Conservation (phyloP, 2,797 vertebrate species). For the Lepus townsendii region DNA sequence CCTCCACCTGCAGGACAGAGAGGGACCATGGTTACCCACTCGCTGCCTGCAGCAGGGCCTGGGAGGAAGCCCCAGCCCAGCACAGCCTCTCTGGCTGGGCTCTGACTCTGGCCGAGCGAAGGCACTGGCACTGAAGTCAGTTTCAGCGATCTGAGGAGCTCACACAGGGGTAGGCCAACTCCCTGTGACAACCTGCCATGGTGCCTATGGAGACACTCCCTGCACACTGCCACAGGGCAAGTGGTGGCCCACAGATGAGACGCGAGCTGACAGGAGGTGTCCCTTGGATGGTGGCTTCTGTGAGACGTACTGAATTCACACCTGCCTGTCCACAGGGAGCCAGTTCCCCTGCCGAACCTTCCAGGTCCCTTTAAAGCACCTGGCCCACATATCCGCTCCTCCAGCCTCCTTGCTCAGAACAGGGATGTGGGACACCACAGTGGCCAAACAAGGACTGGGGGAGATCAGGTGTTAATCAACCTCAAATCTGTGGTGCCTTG, state of each 20-base stretch:
- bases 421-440: rapidly evolving
- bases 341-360: background rate
- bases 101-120: background rate
- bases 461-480: rapidly evolving
- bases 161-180: background rate
- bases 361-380: background rate
- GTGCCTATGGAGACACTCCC: background rate
- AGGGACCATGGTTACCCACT: background rate
- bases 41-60: too few relatives aligned
- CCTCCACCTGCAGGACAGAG: conserved; percentile 92
- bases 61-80: background rate
- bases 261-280: background rate
- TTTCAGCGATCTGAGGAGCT: background rate
- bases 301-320: background rate
- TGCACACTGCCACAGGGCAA: background rate
- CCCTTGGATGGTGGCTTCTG: background rate
- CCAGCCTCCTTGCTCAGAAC: background rate
- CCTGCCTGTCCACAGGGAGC: background rate
- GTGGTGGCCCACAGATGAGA: background rate
- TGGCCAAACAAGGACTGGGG: background rate
- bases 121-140: background rate
- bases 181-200: background rate
- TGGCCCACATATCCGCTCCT: background rate
- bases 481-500: background rate
- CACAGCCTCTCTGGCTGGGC: too few relatives aligned